Base-by-base conservation (phyloP, 2,113 vertebrate species). In the Clarias magur region DNA sequence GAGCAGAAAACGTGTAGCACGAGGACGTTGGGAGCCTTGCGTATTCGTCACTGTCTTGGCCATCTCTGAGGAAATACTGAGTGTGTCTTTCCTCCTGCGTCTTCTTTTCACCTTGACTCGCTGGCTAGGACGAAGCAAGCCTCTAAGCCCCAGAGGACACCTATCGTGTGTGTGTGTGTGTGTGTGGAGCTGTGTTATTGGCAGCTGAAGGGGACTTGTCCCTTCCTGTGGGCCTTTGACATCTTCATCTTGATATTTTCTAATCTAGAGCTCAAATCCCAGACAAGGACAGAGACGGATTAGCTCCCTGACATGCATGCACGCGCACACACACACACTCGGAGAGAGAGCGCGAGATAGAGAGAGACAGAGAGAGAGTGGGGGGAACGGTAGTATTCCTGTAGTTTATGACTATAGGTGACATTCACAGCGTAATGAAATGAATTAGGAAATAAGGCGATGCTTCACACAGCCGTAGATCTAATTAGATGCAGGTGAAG, bases 201-300 rank as follows among this genome's bases (percentile, higher is more conserved):
- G 84, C 86, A 89, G 80, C 78, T 89, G 86, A 87, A 89, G 85
- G 78, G 53, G 82, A 85, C 85, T 85, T 87, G 82, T 88, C 73
- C 68, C 68, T 79, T 82, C 84, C 89, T 83, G 54, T 42, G 75
- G 89, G 83, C 62, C 80, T 90, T 63, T 90, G 87, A 88, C 89
- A 88, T 90, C 89, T 90, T 88, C 84, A 90, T 90, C 87, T 90
- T 88, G 87, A 90, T 88, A 86, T 88, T 90, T 88, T 85, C 84
- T 84, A 88, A 89, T 89, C 89, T 86, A 72, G 56, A 86, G 73
- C 84, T 83, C 76, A 83, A 86, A 88, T 88, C 86, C 89, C 86
- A 89, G 86, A 90, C 89, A 90, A 88, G 89, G 89, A 90, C 89
- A 86, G 80, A 90, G 87, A 90, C 81, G 79, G 87, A 90, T 88